Base-by-base conservation (phyloP, 1,140 invertebrate genomes). In the Brachionus calyciflorus region DNA sequence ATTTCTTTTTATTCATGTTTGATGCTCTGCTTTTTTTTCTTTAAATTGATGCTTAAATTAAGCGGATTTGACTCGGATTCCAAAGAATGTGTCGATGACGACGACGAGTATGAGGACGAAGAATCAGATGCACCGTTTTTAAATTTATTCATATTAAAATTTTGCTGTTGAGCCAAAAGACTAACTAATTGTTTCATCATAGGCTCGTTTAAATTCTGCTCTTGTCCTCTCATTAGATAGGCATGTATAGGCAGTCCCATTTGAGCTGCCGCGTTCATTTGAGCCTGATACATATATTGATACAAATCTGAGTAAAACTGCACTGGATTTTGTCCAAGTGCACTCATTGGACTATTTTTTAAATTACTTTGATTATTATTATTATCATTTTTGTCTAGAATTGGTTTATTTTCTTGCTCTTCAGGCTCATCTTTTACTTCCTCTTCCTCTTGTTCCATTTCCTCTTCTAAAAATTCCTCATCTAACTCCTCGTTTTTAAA, bases 251-350 rank as follows among this genome's bases (percentile, higher is more conserved):
- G 60, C 19, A 65, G 37, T 19, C 41, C 41, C 60, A 65, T 65
- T 21, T 60, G 55, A 24, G 60, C 60, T 19, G 60, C 60, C 30
- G 60, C 60, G 3, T 37, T 37, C 37, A 65, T 65, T 65, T 65
- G 60, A 9, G 60, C 60, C 19, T 41, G 40, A 26, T 65, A 65
- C 60, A 65, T 65, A 28, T 65, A 65, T 24, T 65, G 60, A 14
- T 65, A 65, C 33, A 65, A 65, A 65, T 65, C 60, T 19, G 60
- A 44, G 24, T 65, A 65, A 37, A 65, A 65, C 19, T 65, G 60
- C n/a, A 65, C 60, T 41, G 60, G 60, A 44, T 60, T 60, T 12
- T 60, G 55, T 17, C 30, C 30, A 7, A 60, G 30, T 28, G 55
- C 33, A 9, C 30, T 28, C 37, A 65, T 24, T 12, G 33, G 9